A percentile compares a stretch with the other conserved stretches of the same genome.
These are phyloP conservation scores for Drosophila robusta DNA, from an alignment of 2,888 invertebrate species.

Conservation along the genomic window DNA sequence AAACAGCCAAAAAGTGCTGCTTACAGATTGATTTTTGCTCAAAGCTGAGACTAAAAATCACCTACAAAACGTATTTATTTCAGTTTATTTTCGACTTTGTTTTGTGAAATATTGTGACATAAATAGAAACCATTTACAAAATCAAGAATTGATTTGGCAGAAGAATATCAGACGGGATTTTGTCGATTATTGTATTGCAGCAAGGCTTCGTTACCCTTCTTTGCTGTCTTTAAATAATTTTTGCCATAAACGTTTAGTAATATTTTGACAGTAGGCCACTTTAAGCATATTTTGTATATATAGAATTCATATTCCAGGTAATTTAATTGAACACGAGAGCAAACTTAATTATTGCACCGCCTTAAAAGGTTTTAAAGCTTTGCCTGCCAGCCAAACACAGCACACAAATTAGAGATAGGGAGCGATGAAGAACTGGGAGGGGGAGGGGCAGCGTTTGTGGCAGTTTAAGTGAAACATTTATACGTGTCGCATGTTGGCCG, in stretches of 20 bases:
- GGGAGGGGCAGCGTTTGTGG: conserved; percentile 4
- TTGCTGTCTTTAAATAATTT: background rate
- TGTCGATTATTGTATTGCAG: background rate
- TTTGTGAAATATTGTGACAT: background rate
- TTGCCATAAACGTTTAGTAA: conserved; percentile 1
- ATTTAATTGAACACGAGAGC: no score
- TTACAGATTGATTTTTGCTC: no score
- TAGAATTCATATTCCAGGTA: background rate
- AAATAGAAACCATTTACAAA: background rate
- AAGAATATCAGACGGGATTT: background rate
- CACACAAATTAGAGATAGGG: background rate
- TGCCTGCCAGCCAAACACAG: background rate
- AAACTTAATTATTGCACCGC: no score
- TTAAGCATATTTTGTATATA: background rate
- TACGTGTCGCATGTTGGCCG: conserved; percentile 18
- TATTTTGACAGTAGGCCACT: conserved; percentile 5
- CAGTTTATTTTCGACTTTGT: background rate
- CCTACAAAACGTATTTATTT: no score
- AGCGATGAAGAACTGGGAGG: no score
- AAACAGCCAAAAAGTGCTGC: no score
- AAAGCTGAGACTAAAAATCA: no score
- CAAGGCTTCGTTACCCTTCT: no score
- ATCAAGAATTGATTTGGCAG: background rate
- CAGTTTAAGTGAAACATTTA: conserved; percentile 25
- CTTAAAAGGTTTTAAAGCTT: conserved; percentile 11